Evolutionary conservation across 2,113 vertebrate genomes (phyloP), one percentile per base, ranked within the genome.

Genomic region (Pao palembangensis): DNA sequence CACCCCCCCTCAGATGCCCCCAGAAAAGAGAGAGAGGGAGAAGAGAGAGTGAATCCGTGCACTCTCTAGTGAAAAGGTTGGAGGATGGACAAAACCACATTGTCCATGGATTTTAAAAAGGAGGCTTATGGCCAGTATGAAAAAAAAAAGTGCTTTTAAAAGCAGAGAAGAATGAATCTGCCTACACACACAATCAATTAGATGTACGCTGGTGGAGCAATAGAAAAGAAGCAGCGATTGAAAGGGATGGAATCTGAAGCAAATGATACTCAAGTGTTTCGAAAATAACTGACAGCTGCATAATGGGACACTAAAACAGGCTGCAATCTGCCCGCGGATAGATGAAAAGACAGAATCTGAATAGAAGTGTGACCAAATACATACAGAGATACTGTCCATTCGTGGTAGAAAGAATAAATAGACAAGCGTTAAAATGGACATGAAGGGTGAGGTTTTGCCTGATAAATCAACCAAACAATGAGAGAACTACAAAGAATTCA

Each of bases 51-150:
- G 81, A 82, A 81, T 84, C 80, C 76, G 77, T 76, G 71, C 76
- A 73, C 80, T 82, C 74, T 65, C 73, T 43, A 5, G 58, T 84
- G 81, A 82, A 81, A 85, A 78, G 82, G 77, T 76, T 23, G 91
- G 90, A 78, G 62, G 75, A 84, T 82, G 78, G 85, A 92, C 89
- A 90, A 89, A 90, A 93, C 87, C 91, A 92, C 92, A 94, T 93
- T 94, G 93, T 94, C 88, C 76, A 67, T 69, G 79, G 86, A 88
- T 90, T 90, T 91, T 91, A 92, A 91, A 93, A 94, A 92, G 91
- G 86, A 85, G 91, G 89, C 90, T 92, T 93, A 88, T 88, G 89
- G 92, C 90, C 88, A 87, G 76, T 85, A 90, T 90, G 91, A 78
- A 82, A 89, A 63, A 25, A 90, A 89, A 92, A 84, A 75, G 72